Evolutionary conservation across 2,113 vertebrate species (phyloP).

Genomic region (Clarias macrocephalus): DNA sequence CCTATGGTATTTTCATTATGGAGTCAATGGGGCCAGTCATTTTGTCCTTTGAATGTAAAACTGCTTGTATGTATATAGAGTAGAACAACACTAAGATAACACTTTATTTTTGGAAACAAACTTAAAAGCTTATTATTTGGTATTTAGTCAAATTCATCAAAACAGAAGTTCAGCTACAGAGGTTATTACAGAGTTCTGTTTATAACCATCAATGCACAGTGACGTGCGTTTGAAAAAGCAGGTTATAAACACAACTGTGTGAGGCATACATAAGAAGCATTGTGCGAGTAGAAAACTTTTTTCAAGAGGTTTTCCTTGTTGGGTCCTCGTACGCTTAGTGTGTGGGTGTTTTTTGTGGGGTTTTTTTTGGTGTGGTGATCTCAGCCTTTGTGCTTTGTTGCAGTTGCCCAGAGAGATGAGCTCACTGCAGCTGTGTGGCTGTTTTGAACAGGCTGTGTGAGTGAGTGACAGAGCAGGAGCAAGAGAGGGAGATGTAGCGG

Average conservation of each 20-base stretch:
- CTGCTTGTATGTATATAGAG: not conserved
- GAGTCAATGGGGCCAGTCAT: not conserved
- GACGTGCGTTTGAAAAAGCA: not conserved
- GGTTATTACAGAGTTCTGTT: not conserved
- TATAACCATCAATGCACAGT: not conserved
- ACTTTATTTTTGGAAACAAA: not conserved
- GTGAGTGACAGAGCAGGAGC: not conserved
- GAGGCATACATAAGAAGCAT: constrained; percentile 40
- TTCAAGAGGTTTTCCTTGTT: constrained; percentile 12
- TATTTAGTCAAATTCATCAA: too few relatives aligned
- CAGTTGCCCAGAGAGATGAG: constrained; percentile 35
- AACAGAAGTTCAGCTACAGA: not conserved
- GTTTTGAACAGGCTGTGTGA: constrained; percentile 26
- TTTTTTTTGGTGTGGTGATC: constrained; percentile 40
- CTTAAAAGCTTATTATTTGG: not conserved
- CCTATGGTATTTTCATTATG: not conserved
- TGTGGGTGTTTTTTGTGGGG: not conserved
- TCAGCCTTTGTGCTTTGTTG: constrained; percentile 48
- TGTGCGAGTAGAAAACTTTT: constrained; percentile 44
- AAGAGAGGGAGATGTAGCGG: not conserved
- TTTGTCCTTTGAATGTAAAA: not conserved
- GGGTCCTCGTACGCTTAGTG: not conserved
- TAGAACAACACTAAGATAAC: not conserved
- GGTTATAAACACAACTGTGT: not conserved
- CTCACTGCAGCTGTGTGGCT: constrained; percentile 45